These are phyloP conservation scores for Ennomos quercinarius DNA, from an alignment of 2,888 invertebrate genomes.

Conservation along the genomic window DNA sequence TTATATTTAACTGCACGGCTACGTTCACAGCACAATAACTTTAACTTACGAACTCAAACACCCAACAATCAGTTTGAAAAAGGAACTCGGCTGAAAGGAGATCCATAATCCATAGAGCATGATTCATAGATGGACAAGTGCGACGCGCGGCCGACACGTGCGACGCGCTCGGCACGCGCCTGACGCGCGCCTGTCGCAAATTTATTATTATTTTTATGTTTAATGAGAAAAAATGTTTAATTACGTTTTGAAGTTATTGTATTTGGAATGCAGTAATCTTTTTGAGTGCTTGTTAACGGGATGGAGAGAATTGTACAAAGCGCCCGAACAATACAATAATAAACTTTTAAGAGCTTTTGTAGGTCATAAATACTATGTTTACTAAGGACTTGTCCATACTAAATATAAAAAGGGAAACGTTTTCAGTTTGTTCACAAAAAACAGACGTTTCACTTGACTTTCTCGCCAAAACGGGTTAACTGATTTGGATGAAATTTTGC, in stretches of 20 bases:
- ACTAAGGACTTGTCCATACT: too few relatives aligned
- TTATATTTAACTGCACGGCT: too few relatives aligned
- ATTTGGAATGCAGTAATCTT: conserved; percentile 56
- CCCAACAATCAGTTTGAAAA: neutral
- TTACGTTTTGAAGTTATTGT: conserved; percentile 62
- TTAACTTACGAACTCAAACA: too few relatives aligned
- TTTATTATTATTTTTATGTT: conserved; percentile 54
- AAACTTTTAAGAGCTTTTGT: too few relatives aligned
- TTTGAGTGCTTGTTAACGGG: conserved; percentile 57
- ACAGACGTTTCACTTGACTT: too few relatives aligned
- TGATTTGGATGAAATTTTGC: too few relatives aligned
- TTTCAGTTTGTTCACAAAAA: too few relatives aligned
- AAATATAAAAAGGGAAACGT: too few relatives aligned
- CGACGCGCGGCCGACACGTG: conserved; percentile 47
- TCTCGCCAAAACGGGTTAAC: too few relatives aligned
- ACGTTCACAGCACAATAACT: too few relatives aligned
- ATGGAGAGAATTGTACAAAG: conserved; percentile 51
- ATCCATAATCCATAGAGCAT: conserved; percentile 35
- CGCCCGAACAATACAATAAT: conserved; percentile 15
- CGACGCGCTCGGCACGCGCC: conserved; percentile 40
- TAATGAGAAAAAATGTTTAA: conserved; percentile 74
- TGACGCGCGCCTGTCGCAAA: conserved; percentile 32
- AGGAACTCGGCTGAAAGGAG: conserved; percentile 14
- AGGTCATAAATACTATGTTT: too few relatives aligned
- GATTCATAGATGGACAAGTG: conserved; percentile 40